Evolutionary conservation across 2,797 vertebrate species (phyloP), one percentile per base, ranked within the genome.

Genomic region (Siniperca obscura): DNA sequence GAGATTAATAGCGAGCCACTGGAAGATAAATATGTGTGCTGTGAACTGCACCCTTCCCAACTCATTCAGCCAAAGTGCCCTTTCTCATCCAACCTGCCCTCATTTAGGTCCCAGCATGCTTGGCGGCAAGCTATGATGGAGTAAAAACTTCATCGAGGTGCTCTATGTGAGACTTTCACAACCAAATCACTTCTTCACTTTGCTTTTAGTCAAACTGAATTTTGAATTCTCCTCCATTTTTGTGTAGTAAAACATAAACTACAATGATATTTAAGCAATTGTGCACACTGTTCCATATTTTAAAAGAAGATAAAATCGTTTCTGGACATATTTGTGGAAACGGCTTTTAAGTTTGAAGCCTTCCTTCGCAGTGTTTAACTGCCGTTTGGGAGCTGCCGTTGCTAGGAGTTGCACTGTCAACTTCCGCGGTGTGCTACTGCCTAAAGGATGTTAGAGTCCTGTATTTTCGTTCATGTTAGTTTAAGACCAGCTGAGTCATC

Each of bases 1-100:
- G 19, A 78, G 78, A 88, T 86, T 76, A 89, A 88, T 78, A 30
- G 67, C 3, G 4, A 72, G 61, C 62, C 66, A 76, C 61, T 65
- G 25, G 80, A 79, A 81, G 70, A 70, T 78, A 78, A 90, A 82
- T 76, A 36, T 40, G 22, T 70, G 55, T 57, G 46, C 57, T 64
- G 22, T 74, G 81, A 71, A 57, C 55, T 21, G 59, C 42, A 61
- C 76, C 71, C 19, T 72, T 69, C 53, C 73, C 50, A 57, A 30
- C 40, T 88, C 65, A 71, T 87, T 81, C 74, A 69, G 71, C n/a
- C 57, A 69, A 57, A 80, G 60, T 50, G n/a, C 9, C 61, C 59
- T 70, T 82, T 80, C 56, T 80, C 48, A 76, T 82, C 48, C 42
- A 46, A 53, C 60, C 40, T 59, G 48, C 65, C 50, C 40, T 77